Evolutionary conservation across 2,797 vertebrate species (phyloP), one percentile per base, ranked within the genome.

Genomic region (Balearica regulorum): DNA sequence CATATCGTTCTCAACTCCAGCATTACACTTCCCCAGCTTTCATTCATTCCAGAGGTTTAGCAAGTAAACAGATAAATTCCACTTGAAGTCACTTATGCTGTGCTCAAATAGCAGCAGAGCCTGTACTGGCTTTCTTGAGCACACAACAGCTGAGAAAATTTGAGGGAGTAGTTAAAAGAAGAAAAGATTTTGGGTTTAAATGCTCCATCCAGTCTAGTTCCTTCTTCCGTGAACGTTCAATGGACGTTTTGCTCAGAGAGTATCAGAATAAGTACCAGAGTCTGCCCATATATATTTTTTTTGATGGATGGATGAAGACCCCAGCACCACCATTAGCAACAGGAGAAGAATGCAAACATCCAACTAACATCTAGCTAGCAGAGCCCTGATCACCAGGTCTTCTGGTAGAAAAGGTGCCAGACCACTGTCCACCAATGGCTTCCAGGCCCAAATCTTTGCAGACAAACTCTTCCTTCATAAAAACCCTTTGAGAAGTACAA

Each of bases 11-110:
- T 37, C 37, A 68, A 2, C 43, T 70, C 69, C 83, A 83, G 58
- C 35, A 83, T 39, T 35, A 64, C 3, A 39, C 21, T 58, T 78
- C 35, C 33, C 54, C 60, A 58, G 70, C 37, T 91, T 89, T 93
- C 81, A 87, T 31, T 85, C 72, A 35, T 77, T 96, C 62, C 55
- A 62, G 76, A 89, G 46, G 35, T 83, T 91, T 58, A 83, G 54
- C 33, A 87, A 21, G 65, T 51, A 89, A 96, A 94, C 46, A 87
- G 79, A 83, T 33, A 95, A 96, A 96, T 90, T 37, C 71, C 79
- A 84, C 68, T 26, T 53, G 62, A 94, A 90, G 62, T 35, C 76
- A 90, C 83, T 55, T 35, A 48, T 69, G 39, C 64, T 12, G 7
- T 16, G 25, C 48, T 55, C 9, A 8, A 71, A 81, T 17, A 44